Evolutionary conservation across 2,113 vertebrate genomes (phyloP), one percentile per base, ranked within the genome.

Genomic region (Eptatretus burgeri): DNA sequence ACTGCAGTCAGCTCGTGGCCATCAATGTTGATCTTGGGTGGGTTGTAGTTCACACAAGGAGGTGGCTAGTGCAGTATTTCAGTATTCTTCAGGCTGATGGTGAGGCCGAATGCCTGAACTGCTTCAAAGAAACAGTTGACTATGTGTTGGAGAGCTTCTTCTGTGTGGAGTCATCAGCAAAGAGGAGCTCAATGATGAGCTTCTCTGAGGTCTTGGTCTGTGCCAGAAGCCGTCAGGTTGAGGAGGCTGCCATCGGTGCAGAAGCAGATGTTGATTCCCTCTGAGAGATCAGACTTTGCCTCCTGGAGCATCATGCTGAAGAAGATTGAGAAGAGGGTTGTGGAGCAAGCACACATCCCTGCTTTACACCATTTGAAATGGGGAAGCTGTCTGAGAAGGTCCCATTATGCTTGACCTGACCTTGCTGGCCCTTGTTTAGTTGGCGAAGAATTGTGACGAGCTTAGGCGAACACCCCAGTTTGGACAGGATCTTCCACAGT

Each of bases 191-290:
- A 14, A 56, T 14, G 17, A 56, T 17, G 17, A 16, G 52, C 17
- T 56, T 14, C 52, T 56, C 52, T 56, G 52, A 16, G 52, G 52
- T 56, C 17, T 56, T 56, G 52, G 52, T 56, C 52, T 56, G 14
- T 14, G 52, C 52, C 14, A 56, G 17, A 17, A 56, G 52, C 14
- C 52, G 52, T 17, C 52, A 56, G 52, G 17, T 56, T 56, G 52
- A 56, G 17, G 52, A 56, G 52, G 17, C 52, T 56, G 52, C 52
- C n/a, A 56, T 56, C 52, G 52, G 52, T 56, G 14, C 5, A 17
- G 52, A 56, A 56, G 14, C 52, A 17, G 52, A 56, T 56, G 52
- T 56, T 16, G 52, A 56, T 7, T 14, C 52, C 52, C 17, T 56
- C 52, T 56, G 52, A 16, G 14, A 56, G 52, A 14, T 17, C 52